Conservation (phyloP, 2,888 invertebrate species). For the Temnothorax ravouxi region DNA sequence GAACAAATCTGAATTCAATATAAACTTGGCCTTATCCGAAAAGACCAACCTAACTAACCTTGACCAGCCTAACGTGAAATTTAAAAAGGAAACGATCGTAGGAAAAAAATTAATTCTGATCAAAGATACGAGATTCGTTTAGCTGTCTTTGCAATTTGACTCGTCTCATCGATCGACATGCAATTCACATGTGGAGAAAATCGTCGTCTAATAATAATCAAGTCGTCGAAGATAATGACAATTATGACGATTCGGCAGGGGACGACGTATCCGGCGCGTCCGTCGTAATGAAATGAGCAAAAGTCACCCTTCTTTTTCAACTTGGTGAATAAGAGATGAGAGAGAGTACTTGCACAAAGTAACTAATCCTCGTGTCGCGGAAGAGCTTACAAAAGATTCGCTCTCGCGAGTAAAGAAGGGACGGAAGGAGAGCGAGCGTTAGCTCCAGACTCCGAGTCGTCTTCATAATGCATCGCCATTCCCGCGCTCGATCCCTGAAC, state of each 20-base stretch:
- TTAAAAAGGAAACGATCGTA: not conserved
- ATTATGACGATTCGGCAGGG: not conserved
- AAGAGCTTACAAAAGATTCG: conserved; percentile 75
- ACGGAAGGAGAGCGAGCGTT: conserved; percentile 37
- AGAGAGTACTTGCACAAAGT: conserved; percentile 74
- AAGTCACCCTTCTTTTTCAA: conserved; percentile 74
- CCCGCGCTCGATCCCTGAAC: conserved; percentile 59
- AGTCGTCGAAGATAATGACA: conserved; percentile 18
- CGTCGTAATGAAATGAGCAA: conserved; percentile 77
- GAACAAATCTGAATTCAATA: not conserved
- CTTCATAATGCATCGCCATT: conserved; percentile 75
- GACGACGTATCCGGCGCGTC: conserved; percentile 29
- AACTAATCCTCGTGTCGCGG: conserved; percentile 79
- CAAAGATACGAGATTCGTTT: not conserved
- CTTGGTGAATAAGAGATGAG: conserved; percentile 80
- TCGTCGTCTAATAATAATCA: not conserved
- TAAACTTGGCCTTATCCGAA: not conserved
- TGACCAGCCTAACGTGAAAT: not conserved
- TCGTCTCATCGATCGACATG: not conserved
- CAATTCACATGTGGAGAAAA: not conserved
- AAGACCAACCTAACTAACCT: not conserved
- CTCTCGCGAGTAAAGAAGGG: conserved; percentile 58
- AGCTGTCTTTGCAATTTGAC: not conserved
- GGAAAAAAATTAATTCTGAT: not conserved
- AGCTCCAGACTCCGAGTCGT: conserved; percentile 52